phyloP scores from a whole-genome alignment of 2,113 vertebrate genomes.

The Phyllostomus hastatus region DNA sequence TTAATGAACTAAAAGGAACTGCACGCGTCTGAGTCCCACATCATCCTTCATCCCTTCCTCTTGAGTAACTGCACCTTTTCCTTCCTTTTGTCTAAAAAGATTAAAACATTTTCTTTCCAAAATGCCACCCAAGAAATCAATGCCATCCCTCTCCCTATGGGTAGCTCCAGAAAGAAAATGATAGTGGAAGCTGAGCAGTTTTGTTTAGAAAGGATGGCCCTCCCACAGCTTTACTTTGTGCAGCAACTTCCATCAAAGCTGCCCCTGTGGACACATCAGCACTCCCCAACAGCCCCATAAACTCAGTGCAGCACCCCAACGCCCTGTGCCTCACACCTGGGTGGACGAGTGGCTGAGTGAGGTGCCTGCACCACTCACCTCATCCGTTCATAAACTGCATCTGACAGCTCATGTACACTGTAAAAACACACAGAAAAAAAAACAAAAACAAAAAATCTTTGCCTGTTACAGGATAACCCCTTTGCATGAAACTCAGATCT shows the following conservation, averaged over 20 bases:
- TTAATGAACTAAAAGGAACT: not conserved
- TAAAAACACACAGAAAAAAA: not conserved
- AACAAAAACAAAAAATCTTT: no score
- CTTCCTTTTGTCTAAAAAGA: slow-evolving; percentile 37
- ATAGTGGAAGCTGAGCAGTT: not conserved
- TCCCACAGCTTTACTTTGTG: not conserved
- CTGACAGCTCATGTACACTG: not conserved
- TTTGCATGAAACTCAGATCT: not conserved
- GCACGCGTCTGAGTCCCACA: not conserved
- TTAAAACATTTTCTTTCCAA: not conserved
- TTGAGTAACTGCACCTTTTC: not conserved
- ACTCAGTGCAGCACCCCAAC: not conserved
- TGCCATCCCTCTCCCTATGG: not conserved
- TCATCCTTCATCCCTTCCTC: slow-evolving; percentile 29
- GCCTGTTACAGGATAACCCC: not conserved
- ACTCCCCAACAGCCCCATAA: not conserved
- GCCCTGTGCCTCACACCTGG: not conserved
- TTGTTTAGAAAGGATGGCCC: not conserved
- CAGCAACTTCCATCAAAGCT: not conserved
- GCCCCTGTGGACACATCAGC: not conserved
- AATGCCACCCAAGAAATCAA: slow-evolving; percentile 34
- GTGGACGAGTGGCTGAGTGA: not conserved
- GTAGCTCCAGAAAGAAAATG: not conserved
- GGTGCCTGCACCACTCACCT: not conserved
- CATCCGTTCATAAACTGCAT: not conserved